phyloP scores from a whole-genome alignment of 2,797 vertebrate genomes.

The Columba guinea region DNA sequence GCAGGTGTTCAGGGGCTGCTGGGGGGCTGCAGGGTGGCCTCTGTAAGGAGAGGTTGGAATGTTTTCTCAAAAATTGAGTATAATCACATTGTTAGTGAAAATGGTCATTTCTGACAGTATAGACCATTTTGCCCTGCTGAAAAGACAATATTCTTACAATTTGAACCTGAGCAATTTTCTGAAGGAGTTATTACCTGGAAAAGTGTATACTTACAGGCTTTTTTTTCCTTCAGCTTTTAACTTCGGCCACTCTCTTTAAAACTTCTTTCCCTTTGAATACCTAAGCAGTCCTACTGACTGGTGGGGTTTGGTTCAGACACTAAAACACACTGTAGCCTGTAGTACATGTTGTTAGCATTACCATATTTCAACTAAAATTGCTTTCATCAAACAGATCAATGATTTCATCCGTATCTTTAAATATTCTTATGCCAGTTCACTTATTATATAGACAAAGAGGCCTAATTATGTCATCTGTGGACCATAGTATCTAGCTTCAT shows the following conservation, averaged over 20 bases:
- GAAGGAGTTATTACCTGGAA: background rate
- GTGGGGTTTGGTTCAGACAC: background rate
- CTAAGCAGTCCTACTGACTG: background rate
- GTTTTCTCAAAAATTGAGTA: background rate
- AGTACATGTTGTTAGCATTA: background rate
- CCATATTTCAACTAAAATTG: background rate
- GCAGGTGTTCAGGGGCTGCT: accelerated
- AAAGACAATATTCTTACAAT: background rate
- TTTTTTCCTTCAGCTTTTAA: background rate
- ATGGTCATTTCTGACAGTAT: background rate
- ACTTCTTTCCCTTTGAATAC: background rate
- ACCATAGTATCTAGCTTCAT: background rate
- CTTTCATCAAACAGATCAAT: background rate
- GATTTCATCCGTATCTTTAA: background rate
- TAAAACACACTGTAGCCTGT: background rate
- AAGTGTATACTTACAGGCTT: background rate
- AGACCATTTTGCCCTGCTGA: background rate
- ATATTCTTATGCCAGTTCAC: background rate
- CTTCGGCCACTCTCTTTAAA: background rate
- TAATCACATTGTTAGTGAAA: background rate
- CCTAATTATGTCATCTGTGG: background rate
- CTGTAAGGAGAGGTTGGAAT: background rate
- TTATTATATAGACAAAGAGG: background rate
- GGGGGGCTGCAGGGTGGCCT: accelerated
- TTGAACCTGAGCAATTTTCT: background rate